These are phyloP conservation scores for Salarias fasciatus DNA, from an alignment of 2,797 vertebrate species.

Conservation along the genomic window DNA sequence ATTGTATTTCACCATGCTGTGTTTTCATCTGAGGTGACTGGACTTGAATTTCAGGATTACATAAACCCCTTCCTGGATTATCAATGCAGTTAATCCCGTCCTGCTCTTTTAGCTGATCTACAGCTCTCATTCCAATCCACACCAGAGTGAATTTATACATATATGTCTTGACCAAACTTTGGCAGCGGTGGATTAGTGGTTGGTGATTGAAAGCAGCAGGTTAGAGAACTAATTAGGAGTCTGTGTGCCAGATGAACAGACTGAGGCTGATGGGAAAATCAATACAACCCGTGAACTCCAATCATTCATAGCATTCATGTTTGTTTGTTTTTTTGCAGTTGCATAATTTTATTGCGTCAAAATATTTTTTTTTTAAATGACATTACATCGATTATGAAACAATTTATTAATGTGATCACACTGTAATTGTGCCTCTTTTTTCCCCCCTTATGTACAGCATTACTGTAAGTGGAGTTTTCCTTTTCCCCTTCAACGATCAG, in stretches of 20 bases:
- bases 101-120: conserved; percentile 15
- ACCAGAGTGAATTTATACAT: background rate
- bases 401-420: no score
- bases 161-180: conserved; percentile 13
- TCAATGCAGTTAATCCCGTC: conserved; percentile 17
- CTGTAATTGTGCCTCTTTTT: no score
- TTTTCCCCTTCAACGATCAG: conserved; percentile 32
- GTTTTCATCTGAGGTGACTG: no score
- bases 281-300: conserved; percentile 45
- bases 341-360: background rate
- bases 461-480: conserved; percentile 34
- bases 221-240: conserved; percentile 70
- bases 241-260: conserved; percentile 66
- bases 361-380: no score
- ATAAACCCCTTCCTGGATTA: conserved; percentile 29
- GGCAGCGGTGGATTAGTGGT: conserved; percentile 15
- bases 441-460: background rate
- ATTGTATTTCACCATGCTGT: no score
- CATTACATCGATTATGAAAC: no score
- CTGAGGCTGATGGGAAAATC: conserved; percentile 59
- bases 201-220: conserved; percentile 54
- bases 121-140: background rate
- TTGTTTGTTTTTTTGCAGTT: background rate
- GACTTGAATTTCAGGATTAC: conserved; percentile 20
- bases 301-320: background rate